Conservation (phyloP, 2,888 invertebrate species). For the Diarsia rubi region DNA sequence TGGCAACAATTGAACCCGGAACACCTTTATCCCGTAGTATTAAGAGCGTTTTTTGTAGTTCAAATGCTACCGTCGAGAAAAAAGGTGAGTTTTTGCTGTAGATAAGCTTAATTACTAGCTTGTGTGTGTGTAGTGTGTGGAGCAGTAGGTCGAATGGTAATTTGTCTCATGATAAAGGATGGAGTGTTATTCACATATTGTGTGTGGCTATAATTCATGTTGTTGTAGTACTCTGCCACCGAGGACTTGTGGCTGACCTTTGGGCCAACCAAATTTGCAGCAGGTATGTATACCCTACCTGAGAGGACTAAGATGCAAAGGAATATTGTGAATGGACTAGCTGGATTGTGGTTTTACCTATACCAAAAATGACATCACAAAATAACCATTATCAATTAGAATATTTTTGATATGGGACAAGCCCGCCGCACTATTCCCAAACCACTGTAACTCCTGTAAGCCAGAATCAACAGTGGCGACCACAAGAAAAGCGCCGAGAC, state of each 20-base stretch:
- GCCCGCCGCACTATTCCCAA: too few species aligned
- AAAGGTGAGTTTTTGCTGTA: slow-evolving; percentile 24
- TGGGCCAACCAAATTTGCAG: neutral
- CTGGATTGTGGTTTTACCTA: neutral
- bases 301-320: neutral
- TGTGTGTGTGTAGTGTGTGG: neutral
- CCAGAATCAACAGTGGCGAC: too few species aligned
- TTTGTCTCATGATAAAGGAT: neutral
- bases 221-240: neutral
- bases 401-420: too few species aligned
- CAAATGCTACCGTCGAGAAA: neutral
- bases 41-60: neutral
- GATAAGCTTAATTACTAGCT: slow-evolving; percentile 20
- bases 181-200: neutral
- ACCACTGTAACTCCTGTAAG: too few species aligned
- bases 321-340: neutral
- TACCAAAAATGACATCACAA: neutral
- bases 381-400: neutral
- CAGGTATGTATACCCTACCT: neutral
- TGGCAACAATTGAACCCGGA: neutral
- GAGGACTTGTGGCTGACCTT: neutral
- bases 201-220: neutral
- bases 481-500: too few species aligned
- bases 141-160: slow-evolving; percentile 6
- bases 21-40: neutral